Evolutionary conservation across 2,888 invertebrate genomes (phyloP), one percentile per base, ranked within the genome.

Genomic region (Epinotia brunnichana): DNA sequence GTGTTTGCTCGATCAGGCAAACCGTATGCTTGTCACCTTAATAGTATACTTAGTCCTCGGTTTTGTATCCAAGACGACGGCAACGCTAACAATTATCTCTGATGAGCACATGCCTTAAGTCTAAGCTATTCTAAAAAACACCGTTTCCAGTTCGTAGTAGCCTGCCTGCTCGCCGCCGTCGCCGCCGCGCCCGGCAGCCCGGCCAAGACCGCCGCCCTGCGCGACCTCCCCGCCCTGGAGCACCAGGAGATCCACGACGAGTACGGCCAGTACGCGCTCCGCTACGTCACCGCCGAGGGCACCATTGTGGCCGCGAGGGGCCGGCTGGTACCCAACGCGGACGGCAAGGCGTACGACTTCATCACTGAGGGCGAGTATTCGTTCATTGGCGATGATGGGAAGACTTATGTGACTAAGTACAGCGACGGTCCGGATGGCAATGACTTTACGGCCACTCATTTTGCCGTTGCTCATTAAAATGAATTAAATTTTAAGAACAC

Each of bases 281-380:
- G 84, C n/a, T 88, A 88, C 82, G 82, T 86, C 69, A 88, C 88
- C 1, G 88, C 87, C 10, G 86, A 89, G 71, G 86, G 86, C 44
- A 88, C 84, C 44, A 75, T 86, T 2, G 87, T 88, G 1, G 80
- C 78, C 3, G 88, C 88, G 75, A 81, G 80, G 2, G 88, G 87
- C n/a, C 82, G 80, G 19, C 82, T 88, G 0, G 84, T 88, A 4
- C 83, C 85, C n/a, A 82, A 79, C 1, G 75, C 79, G 1, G 80
- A 82, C 15, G 83, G 83, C 3, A 77, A 74, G 4, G 83, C 76
- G 2, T 78, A 84, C 56, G 88, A 87, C 9, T 82, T 89, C 41
- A 78, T 87, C 11, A 74, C 81, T 1, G 87, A 89, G 66, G 88
- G 89, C 2, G 84, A 89, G 75, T 82, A 84, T 51, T 83, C 84